Percentiles rank a stretch among this genome's conserved stretches.
Conservation (phyloP, 2,797 vertebrate species). For the Leptoclinus maculatus region DNA sequence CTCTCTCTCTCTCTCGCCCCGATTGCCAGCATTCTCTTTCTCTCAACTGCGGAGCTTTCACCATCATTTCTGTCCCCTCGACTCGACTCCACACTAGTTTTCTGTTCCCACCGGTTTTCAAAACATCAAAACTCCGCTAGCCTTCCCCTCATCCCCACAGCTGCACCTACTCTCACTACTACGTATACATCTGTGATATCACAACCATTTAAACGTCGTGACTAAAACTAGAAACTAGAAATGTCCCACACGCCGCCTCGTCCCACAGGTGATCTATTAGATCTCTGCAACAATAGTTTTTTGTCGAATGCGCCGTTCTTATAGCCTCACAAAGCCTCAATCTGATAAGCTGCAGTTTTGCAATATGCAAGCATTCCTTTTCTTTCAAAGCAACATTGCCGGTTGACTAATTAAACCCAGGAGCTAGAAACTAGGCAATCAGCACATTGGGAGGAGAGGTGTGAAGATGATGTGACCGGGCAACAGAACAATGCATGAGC, state of each 20-base stretch:
- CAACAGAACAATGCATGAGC: not conserved
- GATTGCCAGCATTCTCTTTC: constrained; percentile 43
- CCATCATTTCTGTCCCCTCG: constrained; percentile 31
- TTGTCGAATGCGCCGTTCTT: not conserved
- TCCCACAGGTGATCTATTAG: not conserved
- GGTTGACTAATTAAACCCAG: not conserved
- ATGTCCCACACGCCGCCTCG: not conserved
- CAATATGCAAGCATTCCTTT: not conserved
- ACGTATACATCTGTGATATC: not conserved
- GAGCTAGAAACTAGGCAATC: not conserved
- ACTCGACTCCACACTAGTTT: constrained; percentile 57
- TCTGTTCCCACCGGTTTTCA: constrained; percentile 48
- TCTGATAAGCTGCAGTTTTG: not conserved
- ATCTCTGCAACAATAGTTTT: not conserved
- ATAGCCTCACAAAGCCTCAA: not conserved
- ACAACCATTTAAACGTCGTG: constrained; percentile 1
- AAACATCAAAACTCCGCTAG: constrained; percentile 48
- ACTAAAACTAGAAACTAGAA: not conserved
- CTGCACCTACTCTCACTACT: constrained; percentile 16
- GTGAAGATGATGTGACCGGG: not conserved
- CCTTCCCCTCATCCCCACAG: constrained; percentile 9
- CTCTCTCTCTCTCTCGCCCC: constrained; percentile 10
- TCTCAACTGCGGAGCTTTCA: constrained; percentile 19
- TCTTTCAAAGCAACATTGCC: not conserved
- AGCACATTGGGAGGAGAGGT: not conserved